Conservation (phyloP, 2,888 invertebrate genomes). For the Ganaspis brasiliensis region DNA sequence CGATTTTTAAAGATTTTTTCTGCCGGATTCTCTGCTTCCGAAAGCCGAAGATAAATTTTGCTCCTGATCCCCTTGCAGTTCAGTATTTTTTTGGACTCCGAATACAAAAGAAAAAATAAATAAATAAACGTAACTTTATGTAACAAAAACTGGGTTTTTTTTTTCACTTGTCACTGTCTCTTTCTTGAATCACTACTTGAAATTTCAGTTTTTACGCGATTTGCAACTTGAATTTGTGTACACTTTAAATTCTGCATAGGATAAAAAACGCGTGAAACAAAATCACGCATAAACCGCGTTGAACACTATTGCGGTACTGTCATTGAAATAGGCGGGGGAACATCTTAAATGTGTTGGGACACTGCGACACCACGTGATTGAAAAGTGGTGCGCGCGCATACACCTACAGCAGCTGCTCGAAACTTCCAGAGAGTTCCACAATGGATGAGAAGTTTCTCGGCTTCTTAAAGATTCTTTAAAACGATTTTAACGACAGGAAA, state of each 20-base stretch:
- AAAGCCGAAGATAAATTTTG: conserved; percentile 10
- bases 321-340: conserved; percentile 53
- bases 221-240: background rate
- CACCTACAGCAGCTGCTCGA: conserved; percentile 45
- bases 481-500: background rate
- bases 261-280: conserved; percentile 24
- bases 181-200: background rate
- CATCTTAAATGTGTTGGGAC: conserved; percentile 66
- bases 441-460: conserved; percentile 31
- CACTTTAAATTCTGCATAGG: conserved; percentile 31
- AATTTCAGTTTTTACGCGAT: background rate
- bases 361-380: conserved; percentile 59
- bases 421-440: conserved; percentile 62
- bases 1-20: conserved; percentile 25
- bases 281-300: conserved; percentile 16
- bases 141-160: too few species aligned
- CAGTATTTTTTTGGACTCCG: background rate
- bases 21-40: conserved; percentile 27
- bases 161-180: conserved; percentile 7
- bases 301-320: conserved; percentile 60
- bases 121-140: too few species aligned
- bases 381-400: conserved; percentile 44
- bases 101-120: background rate
- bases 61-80: background rate
- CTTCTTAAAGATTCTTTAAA: conserved; percentile 8